Conservation (phyloP, 2,888 invertebrate species). For the Cerceris rybyensis region DNA sequence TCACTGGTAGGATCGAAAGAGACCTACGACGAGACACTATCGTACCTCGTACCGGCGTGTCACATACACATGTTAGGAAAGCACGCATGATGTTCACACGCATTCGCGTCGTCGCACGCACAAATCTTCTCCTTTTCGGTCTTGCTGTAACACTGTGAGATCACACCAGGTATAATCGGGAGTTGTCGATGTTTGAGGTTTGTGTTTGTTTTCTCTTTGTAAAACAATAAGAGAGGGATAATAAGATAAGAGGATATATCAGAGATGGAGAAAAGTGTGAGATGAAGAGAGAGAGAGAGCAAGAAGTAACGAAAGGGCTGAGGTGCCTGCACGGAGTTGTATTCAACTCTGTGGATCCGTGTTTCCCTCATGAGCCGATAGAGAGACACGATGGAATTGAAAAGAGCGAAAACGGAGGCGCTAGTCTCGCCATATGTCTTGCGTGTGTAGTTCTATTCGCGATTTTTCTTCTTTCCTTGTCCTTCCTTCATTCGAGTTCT, state of each 20-base stretch:
- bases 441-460: slow-evolving; percentile 9
- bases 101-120: slow-evolving; percentile 29
- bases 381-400: slow-evolving; percentile 23
- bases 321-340: slow-evolving; percentile 5
- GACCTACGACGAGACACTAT: slow-evolving; percentile 39
- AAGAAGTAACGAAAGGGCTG: slow-evolving; percentile 22
- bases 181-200: slow-evolving; percentile 24
- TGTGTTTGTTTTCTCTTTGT: slow-evolving; percentile 12
- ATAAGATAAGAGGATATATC: slow-evolving; percentile 9
- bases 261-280: slow-evolving; percentile 5
- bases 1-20: slow-evolving; percentile 51
- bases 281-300: background rate
- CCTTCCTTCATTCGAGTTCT: slow-evolving; percentile 42
- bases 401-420: slow-evolving; percentile 34
- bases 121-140: slow-evolving; percentile 17
- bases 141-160: slow-evolving; percentile 19
- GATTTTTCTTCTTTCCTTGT: slow-evolving; percentile 36
- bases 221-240: background rate
- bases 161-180: slow-evolving; percentile 22
- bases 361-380: slow-evolving; percentile 32
- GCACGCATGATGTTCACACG: slow-evolving; percentile 47
- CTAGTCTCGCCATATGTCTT: slow-evolving; percentile 32
- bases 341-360: slow-evolving; percentile 28
- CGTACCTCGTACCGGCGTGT: slow-evolving; percentile 47
- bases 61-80: slow-evolving; percentile 40